phyloP scores from a whole-genome alignment of 2,888 invertebrate species.

The Drymonia ruficornis region DNA sequence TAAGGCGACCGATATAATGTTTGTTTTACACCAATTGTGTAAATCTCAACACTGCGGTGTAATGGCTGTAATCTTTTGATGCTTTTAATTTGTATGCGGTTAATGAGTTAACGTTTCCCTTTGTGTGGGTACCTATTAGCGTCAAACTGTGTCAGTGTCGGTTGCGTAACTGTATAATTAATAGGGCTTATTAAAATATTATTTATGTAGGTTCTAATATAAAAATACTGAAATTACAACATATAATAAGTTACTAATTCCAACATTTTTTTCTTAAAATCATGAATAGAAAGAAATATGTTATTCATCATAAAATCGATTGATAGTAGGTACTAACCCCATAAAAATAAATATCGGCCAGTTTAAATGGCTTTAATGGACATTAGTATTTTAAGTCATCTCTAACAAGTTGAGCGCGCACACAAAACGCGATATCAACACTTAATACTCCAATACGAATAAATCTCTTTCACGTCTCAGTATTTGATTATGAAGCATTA shows the following conservation, averaged over 20 bases:
- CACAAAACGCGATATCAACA: slow-evolving; percentile 2
- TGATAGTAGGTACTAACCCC: too few relatives aligned
- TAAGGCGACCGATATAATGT: slow-evolving; percentile 30
- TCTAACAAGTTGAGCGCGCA: background rate
- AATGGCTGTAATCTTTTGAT: slow-evolving; percentile 48
- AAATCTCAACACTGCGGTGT: slow-evolving; percentile 50
- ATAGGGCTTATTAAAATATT: too few relatives aligned
- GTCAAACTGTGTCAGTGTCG: background rate
- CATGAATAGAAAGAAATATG: too few relatives aligned
- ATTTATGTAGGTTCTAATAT: too few relatives aligned
- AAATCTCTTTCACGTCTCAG: slow-evolving; percentile 16
- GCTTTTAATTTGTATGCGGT: slow-evolving; percentile 35
- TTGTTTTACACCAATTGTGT: slow-evolving; percentile 59
- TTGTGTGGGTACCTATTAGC: slow-evolving; percentile 4
- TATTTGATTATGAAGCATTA: slow-evolving; percentile 21
- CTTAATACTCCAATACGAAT: slow-evolving; percentile 8
- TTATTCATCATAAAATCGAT: too few relatives aligned
- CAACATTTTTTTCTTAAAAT: too few relatives aligned
- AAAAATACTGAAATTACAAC: too few relatives aligned
- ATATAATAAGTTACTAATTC: too few relatives aligned
- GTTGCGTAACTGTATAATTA: too few relatives aligned
- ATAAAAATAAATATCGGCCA: too few relatives aligned
- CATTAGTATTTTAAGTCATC: background rate
- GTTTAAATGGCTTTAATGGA: background rate
- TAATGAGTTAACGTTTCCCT: slow-evolving; percentile 30